Evolutionary conservation across 2,797 vertebrate genomes (phyloP).

Genomic region (Psittacula echo): DNA sequence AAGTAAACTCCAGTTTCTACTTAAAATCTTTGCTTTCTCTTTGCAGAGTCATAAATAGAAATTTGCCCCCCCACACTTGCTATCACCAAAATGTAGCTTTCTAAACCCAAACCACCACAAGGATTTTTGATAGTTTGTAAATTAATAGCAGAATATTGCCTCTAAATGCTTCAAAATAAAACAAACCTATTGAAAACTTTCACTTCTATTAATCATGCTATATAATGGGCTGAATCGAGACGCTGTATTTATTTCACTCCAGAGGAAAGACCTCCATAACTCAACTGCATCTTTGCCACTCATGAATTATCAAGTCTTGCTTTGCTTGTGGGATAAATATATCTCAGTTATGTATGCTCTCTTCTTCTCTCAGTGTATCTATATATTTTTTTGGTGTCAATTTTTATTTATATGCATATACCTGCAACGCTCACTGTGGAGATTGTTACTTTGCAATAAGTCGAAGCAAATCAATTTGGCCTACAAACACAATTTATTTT

Average conservation of each 20-base stretch:
- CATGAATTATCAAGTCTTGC: slow-evolving; percentile 75
- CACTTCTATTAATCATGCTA: slow-evolving; percentile 61
- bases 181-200: slow-evolving; percentile 39
- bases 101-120: neutral
- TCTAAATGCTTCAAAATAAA: slow-evolving; percentile 39
- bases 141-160: neutral
- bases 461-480: slow-evolving; percentile 75
- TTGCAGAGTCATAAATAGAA: neutral
- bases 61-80: accelerated
- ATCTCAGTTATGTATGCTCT: slow-evolving; percentile 74
- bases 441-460: slow-evolving; percentile 71
- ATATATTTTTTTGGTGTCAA: slow-evolving; percentile 74
- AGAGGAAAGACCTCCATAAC: slow-evolving; percentile 72
- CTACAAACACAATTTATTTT: slow-evolving; percentile 63
- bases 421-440: slow-evolving; percentile 67
- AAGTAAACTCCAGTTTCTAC: neutral
- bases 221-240: slow-evolving; percentile 59
- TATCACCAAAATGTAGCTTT: neutral
- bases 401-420: slow-evolving; percentile 77
- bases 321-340: slow-evolving; percentile 79
- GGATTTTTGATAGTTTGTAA: neutral
- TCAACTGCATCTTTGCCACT: slow-evolving; percentile 73
- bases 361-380: slow-evolving; percentile 68
- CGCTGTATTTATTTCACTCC: slow-evolving; percentile 73
- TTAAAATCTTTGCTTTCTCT: neutral